Evolutionary conservation across 2,113 vertebrate genomes (phyloP).

Genomic region (Varanus komodoensis): DNA sequence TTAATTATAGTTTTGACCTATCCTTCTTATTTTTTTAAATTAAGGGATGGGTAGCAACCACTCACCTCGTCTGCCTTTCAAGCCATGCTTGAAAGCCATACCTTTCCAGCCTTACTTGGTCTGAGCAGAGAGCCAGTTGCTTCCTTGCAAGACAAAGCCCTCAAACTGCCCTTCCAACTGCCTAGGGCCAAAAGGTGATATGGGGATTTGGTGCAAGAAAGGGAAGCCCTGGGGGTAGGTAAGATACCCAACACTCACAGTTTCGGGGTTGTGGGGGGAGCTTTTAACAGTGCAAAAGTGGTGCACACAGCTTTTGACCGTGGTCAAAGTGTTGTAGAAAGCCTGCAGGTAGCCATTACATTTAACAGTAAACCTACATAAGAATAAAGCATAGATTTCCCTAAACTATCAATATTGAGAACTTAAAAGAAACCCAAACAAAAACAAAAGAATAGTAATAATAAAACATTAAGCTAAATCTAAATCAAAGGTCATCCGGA

Average conservation of each 20-base stretch:
- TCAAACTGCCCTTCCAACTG: background rate
- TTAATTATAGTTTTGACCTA: conserved; percentile 58
- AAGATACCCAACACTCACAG: background rate
- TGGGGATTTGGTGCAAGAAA: background rate
- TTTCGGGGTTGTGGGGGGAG: background rate
- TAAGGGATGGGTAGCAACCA: conserved; percentile 66
- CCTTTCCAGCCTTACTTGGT: background rate
- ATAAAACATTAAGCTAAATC: conserved; percentile 67
- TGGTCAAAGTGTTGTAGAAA: conserved; percentile 64
- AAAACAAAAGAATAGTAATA: conserved; percentile 45
- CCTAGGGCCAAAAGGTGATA: background rate
- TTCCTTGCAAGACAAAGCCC: background rate
- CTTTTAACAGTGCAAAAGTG: background rate
- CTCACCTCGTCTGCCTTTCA: conserved; percentile 45
- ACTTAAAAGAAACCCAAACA: conserved; percentile 45
- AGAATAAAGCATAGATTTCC: conserved; percentile 63
- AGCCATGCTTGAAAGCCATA: no score
- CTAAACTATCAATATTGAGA: conserved; percentile 60
- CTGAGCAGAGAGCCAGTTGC: background rate
- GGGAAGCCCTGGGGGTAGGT: background rate
- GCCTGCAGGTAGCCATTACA: conserved; percentile 71
- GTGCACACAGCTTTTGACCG: background rate
- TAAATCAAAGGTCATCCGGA: conserved; percentile 66
- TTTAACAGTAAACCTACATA: conserved; percentile 72
- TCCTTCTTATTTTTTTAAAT: conserved; percentile 59